Percentiles rank a stretch among this genome's conserved stretches.
Conservation (phyloP, 1,140 invertebrate species). For the Anastrepha ludens region DNA sequence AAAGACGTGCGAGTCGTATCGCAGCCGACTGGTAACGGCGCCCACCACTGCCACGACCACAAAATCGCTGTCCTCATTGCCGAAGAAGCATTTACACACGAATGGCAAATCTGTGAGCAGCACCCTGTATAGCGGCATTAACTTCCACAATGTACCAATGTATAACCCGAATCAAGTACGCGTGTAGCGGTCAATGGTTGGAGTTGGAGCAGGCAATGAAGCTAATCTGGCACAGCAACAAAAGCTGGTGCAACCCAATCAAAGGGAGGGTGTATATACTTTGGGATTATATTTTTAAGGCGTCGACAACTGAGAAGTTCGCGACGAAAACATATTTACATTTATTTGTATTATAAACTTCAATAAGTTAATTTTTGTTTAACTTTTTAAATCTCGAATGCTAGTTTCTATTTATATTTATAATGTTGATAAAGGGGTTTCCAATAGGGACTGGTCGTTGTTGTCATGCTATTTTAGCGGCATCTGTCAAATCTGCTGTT, state of each 20-base stretch:
- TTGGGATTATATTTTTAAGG: slow-evolving; percentile 34
- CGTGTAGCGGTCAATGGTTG: slow-evolving; percentile 60
- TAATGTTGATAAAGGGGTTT: no score
- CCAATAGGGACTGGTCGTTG: no score
- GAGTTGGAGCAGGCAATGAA: neutral
- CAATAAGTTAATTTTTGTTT: neutral
- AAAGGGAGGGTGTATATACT: slow-evolving; percentile 46
- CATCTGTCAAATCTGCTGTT: no score
- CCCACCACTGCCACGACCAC: slow-evolving; percentile 62
- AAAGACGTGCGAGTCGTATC: slow-evolving; percentile 82
- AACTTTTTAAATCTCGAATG: slow-evolving; percentile 55
- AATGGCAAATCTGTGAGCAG: slow-evolving; percentile 64
- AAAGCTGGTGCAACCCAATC: neutral
- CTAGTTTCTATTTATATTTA: slow-evolving; percentile 32
- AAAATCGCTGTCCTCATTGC: slow-evolving; percentile 59
- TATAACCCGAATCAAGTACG: slow-evolving; percentile 68
- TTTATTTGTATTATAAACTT: neutral
- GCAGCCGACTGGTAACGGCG: slow-evolving; percentile 65
- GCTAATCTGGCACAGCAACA: neutral
- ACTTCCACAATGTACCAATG: slow-evolving; percentile 72
- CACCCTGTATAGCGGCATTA: slow-evolving; percentile 71
- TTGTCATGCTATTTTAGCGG: no score
- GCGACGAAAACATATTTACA: neutral
- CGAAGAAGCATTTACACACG: slow-evolving; percentile 69
- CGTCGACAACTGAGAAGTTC: neutral